Evolutionary conservation across 2,888 invertebrate species (phyloP).

Genomic region (Bugulina stolonifera): DNA sequence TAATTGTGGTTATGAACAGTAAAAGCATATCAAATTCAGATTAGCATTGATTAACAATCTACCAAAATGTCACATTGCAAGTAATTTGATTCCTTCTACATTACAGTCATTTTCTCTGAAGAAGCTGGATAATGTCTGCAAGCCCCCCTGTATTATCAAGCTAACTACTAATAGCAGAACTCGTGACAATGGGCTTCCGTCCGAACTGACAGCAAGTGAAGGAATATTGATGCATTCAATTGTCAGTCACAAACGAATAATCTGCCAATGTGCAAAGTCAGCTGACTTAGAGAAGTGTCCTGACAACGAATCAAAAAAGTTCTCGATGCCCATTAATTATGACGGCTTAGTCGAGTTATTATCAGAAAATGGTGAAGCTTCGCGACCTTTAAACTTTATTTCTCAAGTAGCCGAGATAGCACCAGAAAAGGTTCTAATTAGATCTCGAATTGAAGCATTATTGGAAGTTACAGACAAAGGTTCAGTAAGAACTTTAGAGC

Average conservation of each 20-base stretch:
- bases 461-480: not conserved
- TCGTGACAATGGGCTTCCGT: not conserved
- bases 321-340: not conserved
- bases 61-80: too few relatives aligned
- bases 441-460: not conserved
- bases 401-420: not conserved
- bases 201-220: not conserved
- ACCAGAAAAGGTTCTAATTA: not conserved
- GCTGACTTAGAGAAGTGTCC: too few relatives aligned
- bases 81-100: too few relatives aligned
- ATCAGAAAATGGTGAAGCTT: slow-evolving; percentile 12
- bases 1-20: too few relatives aligned
- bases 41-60: too few relatives aligned
- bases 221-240: not conserved
- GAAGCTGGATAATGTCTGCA: not conserved
- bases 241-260: not conserved
- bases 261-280: not conserved
- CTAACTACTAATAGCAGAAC: not conserved
- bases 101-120: too few relatives aligned
- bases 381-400: not conserved
- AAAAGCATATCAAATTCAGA: too few relatives aligned
- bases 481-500: not conserved
- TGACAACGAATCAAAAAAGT: not conserved
- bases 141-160: slow-evolving; percentile 2
- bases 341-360: not conserved